Conservation (phyloP, 1,140 invertebrate species). For the Phthorimaea operculella region DNA sequence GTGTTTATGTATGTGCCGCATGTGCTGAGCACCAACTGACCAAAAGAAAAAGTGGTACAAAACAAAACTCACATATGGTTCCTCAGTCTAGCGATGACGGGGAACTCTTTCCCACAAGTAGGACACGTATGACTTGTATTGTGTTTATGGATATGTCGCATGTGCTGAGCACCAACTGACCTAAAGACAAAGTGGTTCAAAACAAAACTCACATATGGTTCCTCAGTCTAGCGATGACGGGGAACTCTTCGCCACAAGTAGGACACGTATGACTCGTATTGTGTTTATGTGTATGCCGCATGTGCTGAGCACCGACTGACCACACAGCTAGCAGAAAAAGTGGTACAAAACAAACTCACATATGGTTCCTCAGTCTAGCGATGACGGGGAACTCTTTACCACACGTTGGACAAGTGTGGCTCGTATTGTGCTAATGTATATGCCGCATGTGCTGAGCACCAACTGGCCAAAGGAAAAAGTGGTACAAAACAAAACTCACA, state of each 20-base stretch:
- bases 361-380: conserved; percentile 52
- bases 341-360: too few species aligned
- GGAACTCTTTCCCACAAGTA: too few species aligned
- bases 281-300: conserved; percentile 52
- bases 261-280: conserved; percentile 40
- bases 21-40: conserved; percentile 50
- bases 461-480: too few species aligned
- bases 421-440: conserved; percentile 41
- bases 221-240: conserved; percentile 47
- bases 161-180: too few species aligned
- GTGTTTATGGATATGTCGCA: too few species aligned
- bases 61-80: too few species aligned
- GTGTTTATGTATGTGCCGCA: too few species aligned
- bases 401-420: conserved; percentile 49
- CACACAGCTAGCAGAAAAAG: conserved; percentile 56
- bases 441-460: conserved; percentile 52
- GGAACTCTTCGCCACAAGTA: conserved; percentile 54
- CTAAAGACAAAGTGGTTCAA: too few species aligned
- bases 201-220: conserved; percentile 59
- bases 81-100: too few species aligned
- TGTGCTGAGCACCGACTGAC: conserved; percentile 52
- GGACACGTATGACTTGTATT: too few species aligned
- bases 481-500: too few species aligned
- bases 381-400: conserved; percentile 55
- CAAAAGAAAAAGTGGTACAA: too few species aligned